Percentiles rank a stretch among this genome's conserved stretches.
phyloP scores from a whole-genome alignment of 2,113 vertebrate genomes.

The Gambusia holbrooki region DNA sequence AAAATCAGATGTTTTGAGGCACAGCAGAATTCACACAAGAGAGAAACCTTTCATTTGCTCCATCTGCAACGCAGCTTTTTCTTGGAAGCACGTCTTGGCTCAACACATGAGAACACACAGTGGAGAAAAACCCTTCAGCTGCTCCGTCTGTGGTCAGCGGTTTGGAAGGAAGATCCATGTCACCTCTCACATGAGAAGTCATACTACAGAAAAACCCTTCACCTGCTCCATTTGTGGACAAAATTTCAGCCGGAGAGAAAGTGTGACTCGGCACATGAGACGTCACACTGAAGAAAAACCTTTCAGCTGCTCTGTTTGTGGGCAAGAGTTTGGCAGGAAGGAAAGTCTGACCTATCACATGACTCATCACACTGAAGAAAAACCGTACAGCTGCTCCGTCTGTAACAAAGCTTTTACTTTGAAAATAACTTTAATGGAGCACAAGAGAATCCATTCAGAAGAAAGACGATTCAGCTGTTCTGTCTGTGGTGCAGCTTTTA shows the following conservation, averaged over 20 bases:
- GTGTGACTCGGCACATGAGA: not conserved
- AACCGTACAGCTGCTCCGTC: not conserved
- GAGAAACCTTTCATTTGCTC: slow-evolving; percentile 6
- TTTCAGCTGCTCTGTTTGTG: not conserved
- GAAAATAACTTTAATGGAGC: not conserved
- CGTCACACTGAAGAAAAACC: slow-evolving; percentile 3
- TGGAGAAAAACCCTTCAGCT: slow-evolving; percentile 5
- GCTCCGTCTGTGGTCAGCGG: not conserved
- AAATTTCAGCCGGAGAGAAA: not conserved
- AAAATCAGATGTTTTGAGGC: not conserved
- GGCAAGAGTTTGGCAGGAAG: not conserved
- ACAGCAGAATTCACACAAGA: slow-evolving; percentile 5
- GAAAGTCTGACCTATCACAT: not conserved
- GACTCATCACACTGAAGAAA: slow-evolving; percentile 1
- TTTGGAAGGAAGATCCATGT: not conserved
- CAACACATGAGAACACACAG: not conserved
- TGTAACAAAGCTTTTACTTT: not conserved
- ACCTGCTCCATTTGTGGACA: not conserved
- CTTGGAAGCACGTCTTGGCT: not conserved
- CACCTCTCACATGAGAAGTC: not conserved
- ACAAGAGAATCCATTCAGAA: not conserved
- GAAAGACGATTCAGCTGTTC: slow-evolving; percentile 12
- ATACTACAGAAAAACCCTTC: not conserved
- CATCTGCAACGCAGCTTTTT: not conserved
- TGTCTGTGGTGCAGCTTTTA: not conserved